Evolutionary conservation across 2,797 vertebrate species (phyloP).

Genomic region (Tenualosa ilisha): DNA sequence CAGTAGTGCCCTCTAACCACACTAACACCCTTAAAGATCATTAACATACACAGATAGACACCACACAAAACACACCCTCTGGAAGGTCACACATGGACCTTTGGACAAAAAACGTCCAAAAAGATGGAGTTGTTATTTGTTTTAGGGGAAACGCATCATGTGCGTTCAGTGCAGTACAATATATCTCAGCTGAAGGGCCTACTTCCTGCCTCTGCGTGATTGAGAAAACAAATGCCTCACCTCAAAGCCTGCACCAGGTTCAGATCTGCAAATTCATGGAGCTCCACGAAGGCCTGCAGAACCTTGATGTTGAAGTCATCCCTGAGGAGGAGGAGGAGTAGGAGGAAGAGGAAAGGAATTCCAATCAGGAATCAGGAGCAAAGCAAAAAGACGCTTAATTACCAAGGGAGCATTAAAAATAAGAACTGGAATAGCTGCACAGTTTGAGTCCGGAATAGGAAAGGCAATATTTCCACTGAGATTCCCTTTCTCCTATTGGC

Average conservation of each 20-base stretch:
- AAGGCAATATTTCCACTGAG: slow-evolving; percentile 46
- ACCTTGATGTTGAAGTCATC: slow-evolving; percentile 98
- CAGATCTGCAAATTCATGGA: slow-evolving; percentile 97
- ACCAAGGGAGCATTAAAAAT: slow-evolving; percentile 32
- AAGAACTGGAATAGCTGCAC: slow-evolving; percentile 27
- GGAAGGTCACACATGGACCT: not conserved
- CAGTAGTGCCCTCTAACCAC: not conserved
- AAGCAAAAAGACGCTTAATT: slow-evolving; percentile 1
- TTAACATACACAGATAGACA: not conserved
- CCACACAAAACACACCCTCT: not conserved
- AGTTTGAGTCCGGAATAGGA: slow-evolving; percentile 41
- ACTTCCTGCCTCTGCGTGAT: not conserved
- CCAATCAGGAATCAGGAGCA: slow-evolving; percentile 22
- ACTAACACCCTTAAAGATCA: not conserved
- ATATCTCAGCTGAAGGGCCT: not conserved
- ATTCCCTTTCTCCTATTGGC: slow-evolving; percentile 46
- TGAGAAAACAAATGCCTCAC: slow-evolving; percentile 64
- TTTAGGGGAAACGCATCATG: not conserved
- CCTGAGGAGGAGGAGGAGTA: slow-evolving; percentile 64
- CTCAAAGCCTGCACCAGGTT: slow-evolving; percentile 94
- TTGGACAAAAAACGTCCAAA: not conserved
- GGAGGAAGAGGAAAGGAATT: slow-evolving; percentile 26
- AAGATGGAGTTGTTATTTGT: not conserved
- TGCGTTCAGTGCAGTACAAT: not conserved
- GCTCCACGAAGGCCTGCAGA: slow-evolving; percentile 95